phyloP scores from a whole-genome alignment of 2,888 invertebrate species.

The Napeogenes sylphis region DNA sequence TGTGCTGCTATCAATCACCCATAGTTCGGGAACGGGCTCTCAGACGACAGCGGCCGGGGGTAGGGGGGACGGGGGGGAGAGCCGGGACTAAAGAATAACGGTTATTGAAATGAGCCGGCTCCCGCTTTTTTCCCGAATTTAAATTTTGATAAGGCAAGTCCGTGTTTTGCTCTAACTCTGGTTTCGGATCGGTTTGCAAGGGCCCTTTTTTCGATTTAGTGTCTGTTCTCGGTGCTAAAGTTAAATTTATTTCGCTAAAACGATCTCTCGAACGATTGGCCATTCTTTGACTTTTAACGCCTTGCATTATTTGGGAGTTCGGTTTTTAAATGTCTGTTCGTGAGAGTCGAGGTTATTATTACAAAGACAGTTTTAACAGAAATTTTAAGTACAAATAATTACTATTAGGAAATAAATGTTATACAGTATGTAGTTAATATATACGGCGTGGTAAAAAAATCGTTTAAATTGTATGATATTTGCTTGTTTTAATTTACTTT shows the following conservation, averaged over 20 bases:
- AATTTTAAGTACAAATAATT: not conserved
- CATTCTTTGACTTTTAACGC: constrained; percentile 27
- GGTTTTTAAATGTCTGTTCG: constrained; percentile 2
- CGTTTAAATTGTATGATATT: constrained; percentile 43
- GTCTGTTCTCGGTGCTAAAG: constrained; percentile 53
- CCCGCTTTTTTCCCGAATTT: constrained; percentile 75
- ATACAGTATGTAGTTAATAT: no score
- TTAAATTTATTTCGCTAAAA: constrained; percentile 40
- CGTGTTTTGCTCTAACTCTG: constrained; percentile 71
- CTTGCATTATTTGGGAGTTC: constrained; percentile 18
- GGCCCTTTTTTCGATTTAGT: constrained; percentile 62
- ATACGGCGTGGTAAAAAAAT: no score
- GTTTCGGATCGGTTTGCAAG: constrained; percentile 54
- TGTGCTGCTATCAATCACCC: constrained; percentile 72
- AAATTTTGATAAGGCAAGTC: constrained; percentile 77
- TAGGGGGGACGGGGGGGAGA: constrained; percentile 36
- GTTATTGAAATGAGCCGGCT: constrained; percentile 77
- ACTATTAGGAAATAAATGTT: no score
- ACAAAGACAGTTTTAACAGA: not conserved
- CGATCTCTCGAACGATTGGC: constrained; percentile 24
- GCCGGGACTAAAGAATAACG: constrained; percentile 62
- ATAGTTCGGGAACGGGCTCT: constrained; percentile 48
- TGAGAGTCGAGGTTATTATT: not conserved
- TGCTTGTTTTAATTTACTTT: constrained; percentile 57
- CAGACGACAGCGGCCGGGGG: constrained; percentile 37